These are phyloP conservation scores for Belgica antarctica DNA, from an alignment of 2,888 invertebrate genomes.

Conservation along the genomic window DNA sequence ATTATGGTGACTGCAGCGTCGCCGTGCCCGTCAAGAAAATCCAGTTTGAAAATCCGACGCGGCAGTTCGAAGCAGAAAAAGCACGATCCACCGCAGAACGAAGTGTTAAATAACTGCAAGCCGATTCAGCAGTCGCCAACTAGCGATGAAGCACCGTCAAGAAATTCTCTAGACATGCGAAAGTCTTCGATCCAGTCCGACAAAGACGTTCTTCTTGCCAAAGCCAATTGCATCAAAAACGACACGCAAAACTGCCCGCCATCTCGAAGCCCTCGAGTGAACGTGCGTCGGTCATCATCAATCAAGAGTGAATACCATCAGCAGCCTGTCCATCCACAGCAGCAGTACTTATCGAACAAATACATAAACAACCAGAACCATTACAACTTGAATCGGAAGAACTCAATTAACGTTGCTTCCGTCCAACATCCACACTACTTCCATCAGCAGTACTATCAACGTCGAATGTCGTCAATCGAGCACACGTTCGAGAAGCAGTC, in stretches of 20 bases:
- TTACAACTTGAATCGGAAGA: constrained; percentile 52
- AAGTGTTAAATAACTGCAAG: constrained; percentile 39
- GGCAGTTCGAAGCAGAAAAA: constrained; percentile 69
- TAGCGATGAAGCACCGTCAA: constrained; percentile 19
- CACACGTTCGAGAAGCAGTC: constrained; percentile 54
- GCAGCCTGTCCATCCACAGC: constrained; percentile 20
- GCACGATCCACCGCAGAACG: constrained; percentile 10
- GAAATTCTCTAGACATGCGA: constrained; percentile 38
- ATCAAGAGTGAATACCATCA: constrained; percentile 43
- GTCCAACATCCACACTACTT: constrained; percentile 42
- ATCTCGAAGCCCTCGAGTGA: constrained; percentile 9
- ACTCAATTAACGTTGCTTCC: constrained; percentile 52
- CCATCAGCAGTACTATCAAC: constrained; percentile 44
- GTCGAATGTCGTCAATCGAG: constrained; percentile 55
- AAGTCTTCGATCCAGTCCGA: constrained; percentile 54
- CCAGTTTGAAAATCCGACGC: constrained; percentile 72
- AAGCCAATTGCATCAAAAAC: constrained; percentile 68
- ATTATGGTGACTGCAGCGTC: constrained; percentile 46
- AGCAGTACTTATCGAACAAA: constrained; percentile 30
- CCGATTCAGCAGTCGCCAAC: constrained; percentile 20
- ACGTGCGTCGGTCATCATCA: constrained; percentile 36
- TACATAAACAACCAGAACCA: constrained; percentile 47
- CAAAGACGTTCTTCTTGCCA: constrained; percentile 62
- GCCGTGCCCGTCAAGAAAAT: constrained; percentile 58
- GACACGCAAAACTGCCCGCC: constrained; percentile 61